Evolutionary conservation across 2,888 invertebrate species (phyloP).

Genomic region (Eueremaeus valkanovi): DNA sequence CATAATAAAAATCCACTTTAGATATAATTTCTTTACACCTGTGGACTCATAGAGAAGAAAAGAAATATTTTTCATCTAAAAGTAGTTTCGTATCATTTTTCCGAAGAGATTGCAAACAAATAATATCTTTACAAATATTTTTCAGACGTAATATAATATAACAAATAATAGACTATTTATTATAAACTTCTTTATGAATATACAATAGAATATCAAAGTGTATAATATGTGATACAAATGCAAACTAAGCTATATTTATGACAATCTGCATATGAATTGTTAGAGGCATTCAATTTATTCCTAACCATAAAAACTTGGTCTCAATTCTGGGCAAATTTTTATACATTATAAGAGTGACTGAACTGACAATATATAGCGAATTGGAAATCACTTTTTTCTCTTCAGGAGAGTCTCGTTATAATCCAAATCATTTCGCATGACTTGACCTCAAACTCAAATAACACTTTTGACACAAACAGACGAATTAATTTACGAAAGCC

Average conservation of each 20-base stretch:
- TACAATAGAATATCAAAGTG: background rate
- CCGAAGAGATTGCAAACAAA: slow-evolving; percentile 4
- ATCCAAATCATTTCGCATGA: slow-evolving; percentile 31
- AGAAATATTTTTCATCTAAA: background rate
- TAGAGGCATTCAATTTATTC: slow-evolving; percentile 16
- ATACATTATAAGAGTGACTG: background rate
- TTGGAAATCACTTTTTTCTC: background rate
- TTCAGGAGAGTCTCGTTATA: background rate
- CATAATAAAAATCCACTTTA: background rate
- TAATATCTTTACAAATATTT: background rate
- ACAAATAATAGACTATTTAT: slow-evolving; percentile 35
- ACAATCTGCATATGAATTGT: slow-evolving; percentile 30
- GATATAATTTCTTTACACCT: background rate
- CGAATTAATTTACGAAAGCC: slow-evolving; percentile 27
- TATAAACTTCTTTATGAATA: slow-evolving; percentile 14
- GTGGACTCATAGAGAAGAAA: background rate
- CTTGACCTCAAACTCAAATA: background rate
- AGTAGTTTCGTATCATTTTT: too few species aligned
- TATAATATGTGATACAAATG: slow-evolving; percentile 6
- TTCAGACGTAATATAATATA: background rate
- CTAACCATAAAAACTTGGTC: slow-evolving; percentile 11
- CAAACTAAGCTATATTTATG: slow-evolving; percentile 28
- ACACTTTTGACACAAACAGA: slow-evolving; percentile 12
- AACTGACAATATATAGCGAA: background rate
- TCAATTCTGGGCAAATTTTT: background rate